Conservation (phyloP, 1,140 invertebrate genomes). For the Diprion similis region DNA sequence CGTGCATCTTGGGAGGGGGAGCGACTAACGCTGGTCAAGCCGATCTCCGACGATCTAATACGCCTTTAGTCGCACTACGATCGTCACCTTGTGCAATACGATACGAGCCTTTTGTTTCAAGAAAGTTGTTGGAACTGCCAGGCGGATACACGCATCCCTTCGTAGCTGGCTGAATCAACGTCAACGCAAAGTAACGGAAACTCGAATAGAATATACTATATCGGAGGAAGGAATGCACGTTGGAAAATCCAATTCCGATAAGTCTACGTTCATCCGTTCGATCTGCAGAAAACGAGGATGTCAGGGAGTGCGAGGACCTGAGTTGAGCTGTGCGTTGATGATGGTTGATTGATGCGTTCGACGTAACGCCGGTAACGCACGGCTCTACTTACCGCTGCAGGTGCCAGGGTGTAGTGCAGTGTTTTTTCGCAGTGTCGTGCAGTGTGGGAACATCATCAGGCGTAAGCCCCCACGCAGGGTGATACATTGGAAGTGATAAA, state of each 20-base stretch:
- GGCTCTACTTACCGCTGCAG: not conserved
- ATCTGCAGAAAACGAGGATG: too few species aligned
- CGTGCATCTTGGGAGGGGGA: conserved; percentile 17
- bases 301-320: not conserved
- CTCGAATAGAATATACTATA: not conserved
- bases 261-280: too few species aligned
- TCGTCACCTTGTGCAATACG: conserved; percentile 48
- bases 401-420: too few species aligned
- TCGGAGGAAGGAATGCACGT: not conserved
- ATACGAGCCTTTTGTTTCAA: conserved; percentile 15
- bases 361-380: conserved; percentile 22
- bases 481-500: conserved; percentile 30
- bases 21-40: conserved; percentile 27
- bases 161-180: not conserved
- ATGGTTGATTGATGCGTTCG: conserved; percentile 45
- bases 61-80: conserved; percentile 27
- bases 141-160: not conserved
- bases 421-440: too few species aligned
- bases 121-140: too few species aligned
- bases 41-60: conserved; percentile 28
- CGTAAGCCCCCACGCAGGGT: not conserved
- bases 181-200: too few species aligned
- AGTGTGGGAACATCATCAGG: too few species aligned
- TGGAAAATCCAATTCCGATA: too few species aligned
- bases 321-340: conserved; percentile 28